Conservation (phyloP, 2,888 invertebrate species). For the Timandra comae region DNA sequence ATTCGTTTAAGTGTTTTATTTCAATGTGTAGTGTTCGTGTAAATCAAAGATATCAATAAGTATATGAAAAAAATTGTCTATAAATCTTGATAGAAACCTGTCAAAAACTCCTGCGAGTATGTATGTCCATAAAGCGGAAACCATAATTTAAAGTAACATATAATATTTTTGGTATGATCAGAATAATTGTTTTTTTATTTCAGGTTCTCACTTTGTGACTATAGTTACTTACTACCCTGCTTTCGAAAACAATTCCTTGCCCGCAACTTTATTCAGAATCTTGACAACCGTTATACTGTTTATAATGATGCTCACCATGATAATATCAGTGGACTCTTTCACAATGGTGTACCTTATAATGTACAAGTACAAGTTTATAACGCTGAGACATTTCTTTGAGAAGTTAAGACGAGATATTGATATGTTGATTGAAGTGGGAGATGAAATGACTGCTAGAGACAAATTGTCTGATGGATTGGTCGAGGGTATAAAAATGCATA, state of each 20-base stretch:
- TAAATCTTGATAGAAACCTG: too few relatives aligned
- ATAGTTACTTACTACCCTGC: conserved; percentile 58
- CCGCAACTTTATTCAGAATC: conserved; percentile 37
- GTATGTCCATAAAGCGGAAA: too few relatives aligned
- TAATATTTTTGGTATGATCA: too few relatives aligned
- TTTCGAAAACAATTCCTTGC: conserved; percentile 40
- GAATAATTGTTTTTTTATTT: too few relatives aligned
- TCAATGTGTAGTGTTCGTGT: too few relatives aligned
- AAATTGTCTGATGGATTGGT: conserved; percentile 41
- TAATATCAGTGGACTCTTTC: conserved; percentile 47
- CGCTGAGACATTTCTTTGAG: conserved; percentile 52
- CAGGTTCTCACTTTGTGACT: conserved; percentile 57
- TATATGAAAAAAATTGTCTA: too few relatives aligned
- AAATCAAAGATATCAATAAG: too few relatives aligned
- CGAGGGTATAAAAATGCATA: conserved; percentile 60
- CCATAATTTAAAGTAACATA: too few relatives aligned
- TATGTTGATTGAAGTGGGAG: conserved; percentile 26
- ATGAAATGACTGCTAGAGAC: conserved; percentile 33
- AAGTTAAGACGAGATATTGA: conserved; percentile 39
- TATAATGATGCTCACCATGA: conserved; percentile 52
- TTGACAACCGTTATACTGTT: conserved; percentile 39
- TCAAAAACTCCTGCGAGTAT: too few relatives aligned
- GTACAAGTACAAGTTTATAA: conserved; percentile 63
- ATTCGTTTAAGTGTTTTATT: too few relatives aligned
- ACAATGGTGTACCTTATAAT: conserved; percentile 53